Evolutionary conservation across 1,140 invertebrate species (phyloP).

Genomic region (Bombus sibiricus): DNA sequence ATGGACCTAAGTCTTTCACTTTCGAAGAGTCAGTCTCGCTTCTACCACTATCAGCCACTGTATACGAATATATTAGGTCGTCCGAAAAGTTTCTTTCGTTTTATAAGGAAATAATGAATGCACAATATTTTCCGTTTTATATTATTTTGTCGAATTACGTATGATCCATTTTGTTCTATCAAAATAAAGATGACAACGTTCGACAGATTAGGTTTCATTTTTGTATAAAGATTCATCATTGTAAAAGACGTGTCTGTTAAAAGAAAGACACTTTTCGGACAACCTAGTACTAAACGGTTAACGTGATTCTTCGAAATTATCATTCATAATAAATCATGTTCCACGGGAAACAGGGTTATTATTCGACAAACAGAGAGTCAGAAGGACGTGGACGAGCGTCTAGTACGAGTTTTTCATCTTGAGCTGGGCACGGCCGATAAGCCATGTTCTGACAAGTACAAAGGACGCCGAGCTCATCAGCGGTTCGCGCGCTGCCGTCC

Average conservation of each 20-base stretch:
- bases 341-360: background rate
- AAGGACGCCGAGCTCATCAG: conserved; percentile 41
- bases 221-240: too few species aligned
- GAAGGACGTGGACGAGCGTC: background rate
- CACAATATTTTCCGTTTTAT: too few species aligned
- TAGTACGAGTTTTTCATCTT: conserved; percentile 12
- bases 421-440: conserved; percentile 19
- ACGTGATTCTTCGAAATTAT: background rate
- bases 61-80: too few species aligned
- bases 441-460: conserved; percentile 13
- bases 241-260: too few species aligned
- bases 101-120: too few species aligned
- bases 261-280: too few species aligned
- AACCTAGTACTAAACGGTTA: background rate
- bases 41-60: too few species aligned
- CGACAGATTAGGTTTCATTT: too few species aligned
- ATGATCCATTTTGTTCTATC: too few species aligned
- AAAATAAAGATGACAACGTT: too few species aligned
- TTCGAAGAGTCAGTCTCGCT: background rate
- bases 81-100: too few species aligned
- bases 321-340: background rate
- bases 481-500: background rate
- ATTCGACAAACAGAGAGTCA: background rate
- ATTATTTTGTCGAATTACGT: too few species aligned
- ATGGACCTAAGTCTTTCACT: background rate